Percentiles rank a stretch among this genome's conserved stretches.
phyloP scores from a whole-genome alignment of 1,140 invertebrate genomes.

The Calycopis cecrops region DNA sequence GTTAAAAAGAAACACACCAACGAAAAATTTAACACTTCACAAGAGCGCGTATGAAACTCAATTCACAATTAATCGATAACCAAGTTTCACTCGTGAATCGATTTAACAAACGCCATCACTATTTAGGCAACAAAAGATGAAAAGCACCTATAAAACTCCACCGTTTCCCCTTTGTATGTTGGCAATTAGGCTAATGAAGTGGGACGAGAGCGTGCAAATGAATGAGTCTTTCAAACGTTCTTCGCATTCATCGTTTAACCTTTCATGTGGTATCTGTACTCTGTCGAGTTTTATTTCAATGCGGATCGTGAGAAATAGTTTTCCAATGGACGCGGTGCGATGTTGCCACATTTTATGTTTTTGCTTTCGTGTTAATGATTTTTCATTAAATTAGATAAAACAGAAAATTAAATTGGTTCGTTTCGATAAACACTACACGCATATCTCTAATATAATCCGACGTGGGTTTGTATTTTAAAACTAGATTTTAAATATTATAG shows the following conservation, averaged over 20 bases:
- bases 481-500: too few relatives aligned
- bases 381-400: too few relatives aligned
- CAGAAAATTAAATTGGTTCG: too few relatives aligned
- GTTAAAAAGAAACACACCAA: too few relatives aligned
- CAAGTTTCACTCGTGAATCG: conserved; percentile 8
- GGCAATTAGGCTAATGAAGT: conserved; percentile 72
- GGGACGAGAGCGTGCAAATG: conserved; percentile 49
- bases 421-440: too few relatives aligned
- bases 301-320: conserved; percentile 1
- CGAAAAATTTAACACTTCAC: too few relatives aligned
- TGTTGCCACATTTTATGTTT: neutral
- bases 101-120: conserved; percentile 26
- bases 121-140: conserved; percentile 66
- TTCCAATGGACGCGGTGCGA: neutral
- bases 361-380: too few relatives aligned
- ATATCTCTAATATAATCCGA: too few relatives aligned
- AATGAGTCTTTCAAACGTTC: conserved; percentile 52
- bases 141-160: conserved; percentile 66
- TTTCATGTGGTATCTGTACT: conserved; percentile 49
- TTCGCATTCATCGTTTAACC: conserved; percentile 55
- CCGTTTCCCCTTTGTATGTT: conserved; percentile 60
- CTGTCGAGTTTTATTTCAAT: neutral
- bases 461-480: too few relatives aligned
- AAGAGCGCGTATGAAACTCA: too few relatives aligned
- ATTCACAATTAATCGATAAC: conserved; percentile 17